Conservation (phyloP, 2,113 vertebrate genomes). For the Tychaedon coryphoeus region DNA sequence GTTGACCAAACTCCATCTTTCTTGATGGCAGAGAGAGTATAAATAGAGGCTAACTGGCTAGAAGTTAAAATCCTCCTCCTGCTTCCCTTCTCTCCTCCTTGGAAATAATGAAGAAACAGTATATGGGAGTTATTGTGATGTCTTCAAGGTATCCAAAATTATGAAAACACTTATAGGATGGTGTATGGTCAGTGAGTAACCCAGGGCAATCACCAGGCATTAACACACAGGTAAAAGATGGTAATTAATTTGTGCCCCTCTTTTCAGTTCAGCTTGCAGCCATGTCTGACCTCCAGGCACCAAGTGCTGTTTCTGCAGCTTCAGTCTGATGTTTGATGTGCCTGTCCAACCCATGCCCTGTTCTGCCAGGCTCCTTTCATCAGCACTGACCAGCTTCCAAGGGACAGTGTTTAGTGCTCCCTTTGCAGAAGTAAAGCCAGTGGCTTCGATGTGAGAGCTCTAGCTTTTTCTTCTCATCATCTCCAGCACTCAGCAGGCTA, state of each 20-base stretch:
- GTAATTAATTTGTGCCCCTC: background rate
- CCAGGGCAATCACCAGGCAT: background rate
- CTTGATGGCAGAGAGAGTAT: background rate
- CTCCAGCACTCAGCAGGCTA: background rate
- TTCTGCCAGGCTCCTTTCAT: background rate
- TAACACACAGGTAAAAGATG: background rate
- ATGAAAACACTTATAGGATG: background rate
- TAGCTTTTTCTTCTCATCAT: background rate
- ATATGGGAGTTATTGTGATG: background rate
- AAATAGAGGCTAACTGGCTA: background rate
- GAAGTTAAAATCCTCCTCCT: background rate
- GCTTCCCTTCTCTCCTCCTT: background rate
- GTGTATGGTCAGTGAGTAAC: background rate
- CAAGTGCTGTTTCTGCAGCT: background rate
- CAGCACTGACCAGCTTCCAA: background rate
- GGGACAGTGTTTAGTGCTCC: accelerated
- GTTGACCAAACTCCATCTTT: accelerated
- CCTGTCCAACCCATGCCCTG: accelerated
- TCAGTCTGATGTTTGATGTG: background rate
- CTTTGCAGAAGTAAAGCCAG: background rate
- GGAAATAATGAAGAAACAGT: background rate
- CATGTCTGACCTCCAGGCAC: background rate
- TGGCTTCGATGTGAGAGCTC: background rate
- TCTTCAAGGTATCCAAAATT: background rate
- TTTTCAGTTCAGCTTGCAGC: background rate